Percentiles rank a stretch among this genome's conserved stretches.
phyloP scores from a whole-genome alignment of 2,797 vertebrate species.

The Poecile montanus region DNA sequence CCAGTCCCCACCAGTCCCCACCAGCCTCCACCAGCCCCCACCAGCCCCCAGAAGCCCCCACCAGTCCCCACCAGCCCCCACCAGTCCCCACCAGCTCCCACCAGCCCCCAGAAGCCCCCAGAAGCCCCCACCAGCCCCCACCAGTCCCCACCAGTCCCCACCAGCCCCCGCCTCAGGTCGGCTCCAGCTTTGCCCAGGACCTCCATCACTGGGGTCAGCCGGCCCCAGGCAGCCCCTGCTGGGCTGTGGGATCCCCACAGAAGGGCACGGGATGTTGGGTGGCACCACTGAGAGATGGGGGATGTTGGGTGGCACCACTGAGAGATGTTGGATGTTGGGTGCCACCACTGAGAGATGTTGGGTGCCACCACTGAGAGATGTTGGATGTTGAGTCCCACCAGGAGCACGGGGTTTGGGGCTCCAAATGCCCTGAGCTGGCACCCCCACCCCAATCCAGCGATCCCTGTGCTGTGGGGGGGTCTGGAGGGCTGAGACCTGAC shows the following conservation, averaged over 20 bases:
- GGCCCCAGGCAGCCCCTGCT: too few species aligned
- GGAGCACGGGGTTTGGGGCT: rapidly evolving
- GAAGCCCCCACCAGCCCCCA: too few species aligned
- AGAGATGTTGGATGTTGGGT: too few species aligned
- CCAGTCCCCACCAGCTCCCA: background rate
- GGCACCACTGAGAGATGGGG: background rate
- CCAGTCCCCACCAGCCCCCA: background rate
- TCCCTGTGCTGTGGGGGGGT: rapidly evolving
- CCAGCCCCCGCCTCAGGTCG: background rate
- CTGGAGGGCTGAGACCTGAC: background rate
- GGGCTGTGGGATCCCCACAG: background rate
- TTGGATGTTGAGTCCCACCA: background rate
- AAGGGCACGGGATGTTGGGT: rapidly evolving
- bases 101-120: too few species aligned
- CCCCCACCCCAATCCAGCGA: rapidly evolving
- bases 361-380: background rate
- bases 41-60: too few species aligned
- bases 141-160: too few species aligned
- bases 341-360: too few species aligned
- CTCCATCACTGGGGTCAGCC: rapidly evolving
- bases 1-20: too few species aligned
- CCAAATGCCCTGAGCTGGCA: background rate
- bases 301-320: too few species aligned
- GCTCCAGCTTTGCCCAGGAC: background rate
- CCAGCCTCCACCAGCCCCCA: background rate